Base-by-base conservation (phyloP, 2,797 vertebrate genomes). In the Poliocrania exsul region DNA sequence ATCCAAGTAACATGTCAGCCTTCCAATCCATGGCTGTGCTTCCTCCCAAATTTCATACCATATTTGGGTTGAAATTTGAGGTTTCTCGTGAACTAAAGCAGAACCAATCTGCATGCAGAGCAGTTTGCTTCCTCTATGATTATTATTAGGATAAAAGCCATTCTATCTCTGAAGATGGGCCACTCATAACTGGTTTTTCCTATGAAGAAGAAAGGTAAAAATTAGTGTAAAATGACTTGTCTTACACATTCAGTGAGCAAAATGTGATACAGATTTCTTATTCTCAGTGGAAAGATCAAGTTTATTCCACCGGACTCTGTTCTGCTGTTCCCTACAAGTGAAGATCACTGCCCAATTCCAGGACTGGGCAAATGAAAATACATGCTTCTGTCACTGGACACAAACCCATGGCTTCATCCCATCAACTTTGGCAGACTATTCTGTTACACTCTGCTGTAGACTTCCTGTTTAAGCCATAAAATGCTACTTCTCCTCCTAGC, bases 1-100 rank as follows among this genome's bases (percentile, higher is more conserved):
- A 35, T 9, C 2, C 13, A 33, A 24, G n/a, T 58, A 53, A 66
- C 11, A 62, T 0, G 2, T 21, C 25, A 47, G 6, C 16, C 10
- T 81, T 83, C 26, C 62, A 86, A 37, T 2, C 3, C 26, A 25
- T 0, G 6, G 16, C 15, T 71, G 33, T 38, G 20, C 44, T 64
- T 69, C 10, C 31, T 81, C 56, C 40, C 21, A 85, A 90, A 8
- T 56, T 82, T 20, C 24, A 37, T 16, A 31, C 9, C 4, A 8
- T 18, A 10, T 58, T 58, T 2, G 1, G 16, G 37, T 16, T 85
- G 69, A 81, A 65, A 70, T 47, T 19, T 20, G 33, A 88, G 28
- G 18, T 49, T 89, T 92, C 58, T 81, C 4, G 1, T 9, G 37
- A 77, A 65, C 42, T 66, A 21, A 81, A 79, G 49, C 1, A 10